Percentiles rank a stretch among this genome's conserved stretches.
Evolutionary conservation across 2,113 vertebrate genomes (phyloP).

Genomic region (Phoenicopterus ruber): DNA sequence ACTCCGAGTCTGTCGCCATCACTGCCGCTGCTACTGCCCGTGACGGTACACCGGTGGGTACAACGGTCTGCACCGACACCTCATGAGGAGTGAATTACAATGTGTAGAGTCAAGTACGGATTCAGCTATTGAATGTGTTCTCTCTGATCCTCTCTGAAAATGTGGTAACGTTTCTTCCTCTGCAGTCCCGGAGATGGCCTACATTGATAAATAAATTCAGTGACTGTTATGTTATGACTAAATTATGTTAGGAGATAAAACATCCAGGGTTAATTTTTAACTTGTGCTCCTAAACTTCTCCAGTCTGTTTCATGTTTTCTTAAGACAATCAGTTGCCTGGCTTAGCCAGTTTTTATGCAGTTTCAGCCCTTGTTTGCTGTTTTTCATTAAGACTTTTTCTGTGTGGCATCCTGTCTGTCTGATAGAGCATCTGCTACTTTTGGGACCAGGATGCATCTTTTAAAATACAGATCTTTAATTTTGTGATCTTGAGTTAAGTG

Average conservation of each 20-base stretch:
- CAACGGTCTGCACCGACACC: neutral
- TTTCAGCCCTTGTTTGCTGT: neutral
- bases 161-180: neutral
- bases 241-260: neutral
- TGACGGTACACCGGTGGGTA: neutral
- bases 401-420: neutral
- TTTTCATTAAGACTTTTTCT: neutral
- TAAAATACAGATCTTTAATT: neutral
- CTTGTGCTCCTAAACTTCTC: neutral
- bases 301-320: neutral
- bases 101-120: neutral
- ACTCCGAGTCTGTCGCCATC: neutral
- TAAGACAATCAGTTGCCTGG: conserved; percentile 44
- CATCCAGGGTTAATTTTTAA: neutral
- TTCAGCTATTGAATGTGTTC: neutral
- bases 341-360: conserved; percentile 8
- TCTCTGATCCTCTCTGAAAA: neutral
- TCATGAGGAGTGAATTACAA: neutral
- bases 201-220: neutral
- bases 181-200: neutral
- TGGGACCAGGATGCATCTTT: neutral
- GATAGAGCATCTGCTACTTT: neutral
- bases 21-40: neutral
- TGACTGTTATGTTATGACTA: neutral
- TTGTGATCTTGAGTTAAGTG: conserved; percentile 4